phyloP scores from a whole-genome alignment of 2,113 vertebrate species.

The Machaerirhynchus nigripectus region DNA sequence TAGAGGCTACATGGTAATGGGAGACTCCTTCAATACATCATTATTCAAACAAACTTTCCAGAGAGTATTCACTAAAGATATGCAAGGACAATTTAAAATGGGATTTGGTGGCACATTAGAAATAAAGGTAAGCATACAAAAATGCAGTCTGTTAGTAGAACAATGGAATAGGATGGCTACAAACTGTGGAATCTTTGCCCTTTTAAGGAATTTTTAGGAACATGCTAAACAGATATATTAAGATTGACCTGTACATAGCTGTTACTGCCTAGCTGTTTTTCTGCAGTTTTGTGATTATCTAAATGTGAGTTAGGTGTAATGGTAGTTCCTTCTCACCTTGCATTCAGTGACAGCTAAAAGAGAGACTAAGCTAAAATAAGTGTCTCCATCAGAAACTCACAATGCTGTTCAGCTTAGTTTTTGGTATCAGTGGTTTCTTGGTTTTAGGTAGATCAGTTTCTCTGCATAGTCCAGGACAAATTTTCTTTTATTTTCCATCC shows the following conservation, averaged over 20 bases:
- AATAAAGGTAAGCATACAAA: constrained; percentile 85
- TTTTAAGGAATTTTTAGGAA: background rate
- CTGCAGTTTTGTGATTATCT: background rate
- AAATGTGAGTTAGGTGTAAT: background rate
- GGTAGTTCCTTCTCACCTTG: background rate
- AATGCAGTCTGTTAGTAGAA: background rate
- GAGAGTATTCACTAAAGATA: constrained; percentile 93
- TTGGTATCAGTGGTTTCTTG: background rate
- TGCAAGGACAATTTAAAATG: constrained; percentile 95
- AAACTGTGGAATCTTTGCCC: background rate
- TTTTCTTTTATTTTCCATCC: background rate
- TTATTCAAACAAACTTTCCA: constrained; percentile 98
- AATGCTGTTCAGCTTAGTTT: background rate
- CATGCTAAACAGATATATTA: background rate
- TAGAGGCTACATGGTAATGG: constrained; percentile 99
- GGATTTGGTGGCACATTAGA: constrained; percentile 93
- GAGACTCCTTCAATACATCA: constrained; percentile 97
- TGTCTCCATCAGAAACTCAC: background rate
- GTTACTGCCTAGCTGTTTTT: background rate
- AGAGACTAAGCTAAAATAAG: background rate
- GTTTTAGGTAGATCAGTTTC: background rate
- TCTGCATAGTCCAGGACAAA: accelerated
- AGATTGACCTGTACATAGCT: background rate
- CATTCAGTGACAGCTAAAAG: background rate
- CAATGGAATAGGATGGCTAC: background rate